Conservation (phyloP, 2,888 invertebrate species). For the Cynaeus angustus region DNA sequence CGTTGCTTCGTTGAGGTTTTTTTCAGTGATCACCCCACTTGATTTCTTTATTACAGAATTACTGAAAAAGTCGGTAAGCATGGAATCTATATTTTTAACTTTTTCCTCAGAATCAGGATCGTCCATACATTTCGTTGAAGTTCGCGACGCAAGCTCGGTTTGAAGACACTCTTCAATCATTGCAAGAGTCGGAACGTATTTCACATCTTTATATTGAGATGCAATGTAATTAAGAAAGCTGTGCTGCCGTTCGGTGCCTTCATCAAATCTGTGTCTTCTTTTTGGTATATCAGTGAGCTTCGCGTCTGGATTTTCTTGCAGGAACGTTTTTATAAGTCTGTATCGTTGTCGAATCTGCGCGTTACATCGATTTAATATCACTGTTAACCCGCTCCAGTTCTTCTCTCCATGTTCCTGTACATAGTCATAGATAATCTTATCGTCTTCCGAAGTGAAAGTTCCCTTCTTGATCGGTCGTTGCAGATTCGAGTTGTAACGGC, state of each 20-base stretch:
- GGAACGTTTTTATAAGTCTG: constrained; percentile 73
- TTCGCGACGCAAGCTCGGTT: not conserved
- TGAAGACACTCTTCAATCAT: constrained; percentile 50
- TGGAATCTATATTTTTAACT: not conserved
- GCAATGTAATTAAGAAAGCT: constrained; percentile 55
- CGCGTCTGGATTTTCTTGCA: constrained; percentile 71
- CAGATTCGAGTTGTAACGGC: constrained; percentile 75
- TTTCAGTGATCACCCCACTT: constrained; percentile 6
- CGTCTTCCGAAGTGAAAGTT: constrained; percentile 78
- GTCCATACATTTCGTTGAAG: too few relatives aligned
- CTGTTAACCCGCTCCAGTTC: constrained; percentile 74
- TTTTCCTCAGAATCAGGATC: too few relatives aligned
- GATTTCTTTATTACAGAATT: constrained; percentile 46
- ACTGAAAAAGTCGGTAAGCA: constrained; percentile 58
- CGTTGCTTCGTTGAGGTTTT: constrained; percentile 48
- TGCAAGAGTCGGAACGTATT: constrained; percentile 50
- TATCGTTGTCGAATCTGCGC: constrained; percentile 78
- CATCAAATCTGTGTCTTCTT: constrained; percentile 56
- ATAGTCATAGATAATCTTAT: constrained; percentile 75
- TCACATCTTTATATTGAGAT: constrained; percentile 46
- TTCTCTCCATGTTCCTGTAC: constrained; percentile 72
- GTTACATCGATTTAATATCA: constrained; percentile 74
- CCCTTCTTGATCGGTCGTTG: constrained; percentile 68
- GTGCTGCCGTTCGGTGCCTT: constrained; percentile 48
- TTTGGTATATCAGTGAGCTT: constrained; percentile 70